These are phyloP conservation scores for Thaleichthys pacificus DNA, from an alignment of 2,797 vertebrate genomes.

Conservation along the genomic window DNA sequence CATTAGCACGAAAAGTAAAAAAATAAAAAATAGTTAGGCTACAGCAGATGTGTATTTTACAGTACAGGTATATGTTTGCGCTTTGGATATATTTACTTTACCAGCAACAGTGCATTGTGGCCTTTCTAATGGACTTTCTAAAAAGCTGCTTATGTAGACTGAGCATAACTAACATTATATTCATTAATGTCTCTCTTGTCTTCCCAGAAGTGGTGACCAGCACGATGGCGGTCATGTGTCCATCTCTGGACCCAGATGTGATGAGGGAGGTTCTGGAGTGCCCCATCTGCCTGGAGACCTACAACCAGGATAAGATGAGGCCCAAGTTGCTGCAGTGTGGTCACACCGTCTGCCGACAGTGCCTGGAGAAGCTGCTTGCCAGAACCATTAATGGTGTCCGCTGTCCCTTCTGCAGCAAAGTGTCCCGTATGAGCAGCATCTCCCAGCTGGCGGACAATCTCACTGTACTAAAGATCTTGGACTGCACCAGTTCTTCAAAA, in stretches of 20 bases:
- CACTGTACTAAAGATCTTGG: constrained; percentile 94
- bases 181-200: neutral
- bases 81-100: too few relatives aligned
- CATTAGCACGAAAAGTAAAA: too few relatives aligned
- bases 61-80: too few relatives aligned
- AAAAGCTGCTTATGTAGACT: too few relatives aligned
- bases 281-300: constrained; percentile 97
- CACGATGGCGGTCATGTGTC: constrained; percentile 80
- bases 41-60: too few relatives aligned
- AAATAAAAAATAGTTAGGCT: too few relatives aligned
- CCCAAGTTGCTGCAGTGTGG: constrained; percentile 96
- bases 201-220: neutral
- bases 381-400: constrained; percentile 94
- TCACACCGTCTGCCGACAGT: constrained; percentile 93
- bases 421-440: constrained; percentile 89
- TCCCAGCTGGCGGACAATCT: constrained; percentile 93
- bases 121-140: too few relatives aligned
- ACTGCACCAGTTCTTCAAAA: constrained; percentile 82
- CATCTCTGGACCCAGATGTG: constrained; percentile 88
- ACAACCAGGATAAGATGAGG: constrained; percentile 88
- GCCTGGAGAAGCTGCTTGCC: constrained; percentile 93
- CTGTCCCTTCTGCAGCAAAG: constrained; percentile 95
- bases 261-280: constrained; percentile 95
- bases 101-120: too few relatives aligned
- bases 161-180: too few relatives aligned